Percentiles rank a stretch among this genome's conserved stretches.
Conservation (phyloP, 2,113 vertebrate genomes). For the Psephotus haematonotus region DNA sequence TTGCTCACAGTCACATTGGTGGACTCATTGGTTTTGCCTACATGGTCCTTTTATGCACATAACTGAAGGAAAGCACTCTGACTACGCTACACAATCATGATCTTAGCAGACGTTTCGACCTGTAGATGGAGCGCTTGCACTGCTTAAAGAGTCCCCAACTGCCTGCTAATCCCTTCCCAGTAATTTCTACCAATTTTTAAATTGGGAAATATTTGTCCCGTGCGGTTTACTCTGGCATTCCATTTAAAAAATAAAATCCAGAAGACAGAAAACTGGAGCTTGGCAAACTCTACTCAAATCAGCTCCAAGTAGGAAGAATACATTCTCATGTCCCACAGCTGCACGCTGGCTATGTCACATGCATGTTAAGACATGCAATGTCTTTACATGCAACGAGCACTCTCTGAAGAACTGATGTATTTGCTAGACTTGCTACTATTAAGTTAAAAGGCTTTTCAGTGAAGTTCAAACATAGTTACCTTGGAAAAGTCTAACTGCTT, state of each 20-base stretch:
- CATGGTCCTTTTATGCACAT: fast-evolving
- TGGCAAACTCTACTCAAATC: not conserved
- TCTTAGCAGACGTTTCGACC: not conserved
- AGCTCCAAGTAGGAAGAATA: not conserved
- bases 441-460: not conserved
- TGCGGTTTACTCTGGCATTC: not conserved
- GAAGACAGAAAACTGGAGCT: not conserved
- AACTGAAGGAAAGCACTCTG: not conserved
- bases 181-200: not conserved
- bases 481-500: not conserved
- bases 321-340: not conserved
- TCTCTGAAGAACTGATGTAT: not conserved
- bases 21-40: not conserved
- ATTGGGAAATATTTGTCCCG: not conserved
- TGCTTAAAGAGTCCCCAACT: not conserved
- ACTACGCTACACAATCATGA: fast-evolving
- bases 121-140: constrained; percentile 57
- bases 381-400: not conserved
- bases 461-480: not conserved
- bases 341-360: not conserved
- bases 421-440: not conserved
- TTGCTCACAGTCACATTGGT: not conserved
- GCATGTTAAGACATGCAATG: not conserved
- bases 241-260: too few relatives aligned
- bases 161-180: not conserved